Conservation (phyloP, 2,888 invertebrate species). For the Temnothorax unifasciatus region DNA sequence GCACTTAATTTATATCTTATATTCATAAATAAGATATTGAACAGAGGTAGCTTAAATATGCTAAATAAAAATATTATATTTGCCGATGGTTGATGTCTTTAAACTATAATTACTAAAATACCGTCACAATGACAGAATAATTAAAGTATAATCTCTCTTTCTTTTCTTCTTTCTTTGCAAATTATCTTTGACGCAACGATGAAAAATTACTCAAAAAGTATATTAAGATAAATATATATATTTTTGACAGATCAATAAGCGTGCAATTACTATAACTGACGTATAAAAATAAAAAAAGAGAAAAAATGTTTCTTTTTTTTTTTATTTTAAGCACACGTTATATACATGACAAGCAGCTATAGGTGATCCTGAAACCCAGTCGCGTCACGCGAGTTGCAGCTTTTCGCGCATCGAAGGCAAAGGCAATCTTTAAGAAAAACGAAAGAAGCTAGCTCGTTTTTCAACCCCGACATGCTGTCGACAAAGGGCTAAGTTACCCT, state of each 20-base stretch:
- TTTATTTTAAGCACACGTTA: slow-evolving; percentile 11
- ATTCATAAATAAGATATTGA: not conserved
- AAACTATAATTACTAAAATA: not conserved
- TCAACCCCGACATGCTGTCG: not conserved
- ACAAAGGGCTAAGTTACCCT: slow-evolving; percentile 22
- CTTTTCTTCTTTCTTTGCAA: not conserved
- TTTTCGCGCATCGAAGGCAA: slow-evolving; percentile 9
- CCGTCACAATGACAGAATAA: not conserved
- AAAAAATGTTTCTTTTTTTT: not conserved
- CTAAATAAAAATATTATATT: not conserved
- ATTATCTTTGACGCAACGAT: not conserved
- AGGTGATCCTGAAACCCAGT: slow-evolving; percentile 12
- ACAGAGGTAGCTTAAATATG: not conserved
- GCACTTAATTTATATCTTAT: not conserved
- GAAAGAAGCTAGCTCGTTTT: slow-evolving; percentile 27
- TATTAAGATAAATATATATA: not conserved
- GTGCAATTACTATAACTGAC: not conserved
- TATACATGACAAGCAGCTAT: not conserved
- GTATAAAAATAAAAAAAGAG: not conserved
- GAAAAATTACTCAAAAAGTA: not conserved
- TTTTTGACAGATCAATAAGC: not conserved
- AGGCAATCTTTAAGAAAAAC: not conserved
- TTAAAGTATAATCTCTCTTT: not conserved
- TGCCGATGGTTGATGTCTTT: not conserved
- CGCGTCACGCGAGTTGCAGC: not conserved